Evolutionary conservation across 2,888 invertebrate genomes (phyloP), one percentile per base, ranked within the genome.

Genomic region (Salticus scenicus): DNA sequence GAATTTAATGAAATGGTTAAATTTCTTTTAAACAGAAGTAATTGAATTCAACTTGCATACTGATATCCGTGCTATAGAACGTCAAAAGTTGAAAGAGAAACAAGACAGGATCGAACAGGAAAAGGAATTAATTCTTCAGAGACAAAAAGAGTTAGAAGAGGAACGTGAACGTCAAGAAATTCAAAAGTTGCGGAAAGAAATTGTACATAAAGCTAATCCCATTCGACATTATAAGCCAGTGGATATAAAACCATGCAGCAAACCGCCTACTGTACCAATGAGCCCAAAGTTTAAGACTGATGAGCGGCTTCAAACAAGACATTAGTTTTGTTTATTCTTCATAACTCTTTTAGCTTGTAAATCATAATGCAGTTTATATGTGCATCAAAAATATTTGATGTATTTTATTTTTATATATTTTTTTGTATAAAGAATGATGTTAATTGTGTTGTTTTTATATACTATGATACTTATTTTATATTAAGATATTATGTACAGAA

Each of bases 161-260:
- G 67, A 79, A 33, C 41, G 41, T 20, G 87, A 87, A 51, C 66
- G 66, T 0, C 2, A 51, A 42, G 83, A 78, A 28, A 51, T 87
- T 4, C 37, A 20, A 10, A 64, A 64, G 33, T 28, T 94, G n/a
- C 92, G 94, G 42, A 92, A 93, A 69, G 92, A 93, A 89, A 90
- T 86, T 20, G 93, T 94, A 67, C 92, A 93, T 87, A 94, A 94
- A 90, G 94, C 95, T 0, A 93, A 93, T 88, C 94, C 95, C 0
- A 92, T 94, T 72, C 93, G 93, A 20, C 91, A 91, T 12, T 92
- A 91, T 81, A 92, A 92, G 84, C 92, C 92, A 14, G 90, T 94
- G 88, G 89, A 92, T 28, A 92, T 94, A 17, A 91, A 92, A 74
- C 93, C 92, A 77, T 93, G 94, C 1, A 89, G 89, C 0, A 92